These are phyloP conservation scores for Echeneis naucrates DNA, from an alignment of 2,797 vertebrate species.

Conservation along the genomic window DNA sequence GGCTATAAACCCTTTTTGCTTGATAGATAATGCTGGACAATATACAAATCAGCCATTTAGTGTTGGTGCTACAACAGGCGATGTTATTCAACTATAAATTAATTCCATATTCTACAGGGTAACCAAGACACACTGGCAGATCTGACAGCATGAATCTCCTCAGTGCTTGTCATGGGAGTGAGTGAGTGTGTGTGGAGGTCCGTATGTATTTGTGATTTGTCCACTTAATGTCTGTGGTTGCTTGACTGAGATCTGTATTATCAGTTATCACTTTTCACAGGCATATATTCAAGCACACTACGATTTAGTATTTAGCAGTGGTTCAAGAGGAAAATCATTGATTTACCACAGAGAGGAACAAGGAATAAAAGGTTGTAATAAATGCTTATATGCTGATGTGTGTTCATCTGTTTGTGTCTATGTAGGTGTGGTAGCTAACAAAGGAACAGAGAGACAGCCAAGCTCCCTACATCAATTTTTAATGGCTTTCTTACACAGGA, in stretches of 20 bases:
- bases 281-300: slow-evolving; percentile 3
- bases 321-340: slow-evolving; percentile 12
- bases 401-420: slow-evolving; percentile 16
- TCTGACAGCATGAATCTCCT: neutral
- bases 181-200: slow-evolving; percentile 13
- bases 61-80: slow-evolving; percentile 4
- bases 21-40: slow-evolving; percentile 14
- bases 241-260: slow-evolving; percentile 18
- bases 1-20: slow-evolving; percentile 4
- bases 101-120: neutral
- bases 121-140: slow-evolving; percentile 2
- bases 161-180: neutral
- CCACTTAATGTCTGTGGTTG: neutral
- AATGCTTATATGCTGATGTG: slow-evolving; percentile 15
- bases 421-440: slow-evolving; percentile 62
- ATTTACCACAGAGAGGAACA: neutral
- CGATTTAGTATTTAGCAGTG: slow-evolving; percentile 15
- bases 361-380: slow-evolving; percentile 3
- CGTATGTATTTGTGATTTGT: slow-evolving; percentile 9
- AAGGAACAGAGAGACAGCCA: slow-evolving; percentile 63
- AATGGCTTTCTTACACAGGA: slow-evolving; percentile 68
- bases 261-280: neutral
- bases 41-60: neutral
- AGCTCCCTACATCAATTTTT: slow-evolving; percentile 79
- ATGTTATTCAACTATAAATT: slow-evolving; percentile 10